Evolutionary conservation across 1,140 invertebrate species (phyloP).

Genomic region (Zaprionus vittiger): DNA sequence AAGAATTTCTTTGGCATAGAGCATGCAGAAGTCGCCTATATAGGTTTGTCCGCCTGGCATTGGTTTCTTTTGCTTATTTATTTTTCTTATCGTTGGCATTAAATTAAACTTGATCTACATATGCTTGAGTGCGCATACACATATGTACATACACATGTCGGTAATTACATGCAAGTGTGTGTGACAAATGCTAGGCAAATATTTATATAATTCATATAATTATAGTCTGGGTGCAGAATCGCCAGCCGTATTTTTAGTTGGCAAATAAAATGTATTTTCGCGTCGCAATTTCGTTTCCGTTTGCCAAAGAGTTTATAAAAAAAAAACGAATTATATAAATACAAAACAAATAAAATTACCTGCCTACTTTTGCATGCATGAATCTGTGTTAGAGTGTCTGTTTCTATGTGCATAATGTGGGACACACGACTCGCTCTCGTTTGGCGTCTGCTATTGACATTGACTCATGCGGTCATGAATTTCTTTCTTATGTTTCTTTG

Average conservation of each 20-base stretch:
- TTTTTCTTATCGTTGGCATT: slow-evolving; percentile 57
- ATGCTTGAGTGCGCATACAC: slow-evolving; percentile 18
- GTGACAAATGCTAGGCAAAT: slow-evolving; percentile 56
- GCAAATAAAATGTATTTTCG: slow-evolving; percentile 34
- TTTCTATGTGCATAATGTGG: slow-evolving; percentile 37
- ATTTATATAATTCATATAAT: slow-evolving; percentile 77
- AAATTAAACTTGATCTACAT: slow-evolving; percentile 62
- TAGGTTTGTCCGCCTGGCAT: slow-evolving; percentile 1
- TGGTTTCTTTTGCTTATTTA: slow-evolving; percentile 34
- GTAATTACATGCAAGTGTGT: slow-evolving; percentile 8
- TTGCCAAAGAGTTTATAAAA: slow-evolving; percentile 48
- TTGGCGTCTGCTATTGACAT: slow-evolving; percentile 70
- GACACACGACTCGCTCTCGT: slow-evolving; percentile 47
- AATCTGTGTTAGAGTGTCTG: not conserved
- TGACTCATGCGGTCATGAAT: slow-evolving; percentile 61
- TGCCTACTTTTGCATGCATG: not conserved
- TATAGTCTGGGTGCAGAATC: slow-evolving; percentile 60
- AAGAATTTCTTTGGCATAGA: slow-evolving; percentile 6
- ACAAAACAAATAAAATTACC: slow-evolving; percentile 22
- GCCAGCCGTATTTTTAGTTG: slow-evolving; percentile 67
- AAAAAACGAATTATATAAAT: slow-evolving; percentile 29
- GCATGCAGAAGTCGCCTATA: not conserved
- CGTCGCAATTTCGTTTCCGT: slow-evolving; percentile 73
- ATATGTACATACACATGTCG: slow-evolving; percentile 13
- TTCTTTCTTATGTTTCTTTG: not conserved